Evolutionary conservation across 1,140 invertebrate genomes (phyloP).

Genomic region (Drosophila burlai): DNA sequence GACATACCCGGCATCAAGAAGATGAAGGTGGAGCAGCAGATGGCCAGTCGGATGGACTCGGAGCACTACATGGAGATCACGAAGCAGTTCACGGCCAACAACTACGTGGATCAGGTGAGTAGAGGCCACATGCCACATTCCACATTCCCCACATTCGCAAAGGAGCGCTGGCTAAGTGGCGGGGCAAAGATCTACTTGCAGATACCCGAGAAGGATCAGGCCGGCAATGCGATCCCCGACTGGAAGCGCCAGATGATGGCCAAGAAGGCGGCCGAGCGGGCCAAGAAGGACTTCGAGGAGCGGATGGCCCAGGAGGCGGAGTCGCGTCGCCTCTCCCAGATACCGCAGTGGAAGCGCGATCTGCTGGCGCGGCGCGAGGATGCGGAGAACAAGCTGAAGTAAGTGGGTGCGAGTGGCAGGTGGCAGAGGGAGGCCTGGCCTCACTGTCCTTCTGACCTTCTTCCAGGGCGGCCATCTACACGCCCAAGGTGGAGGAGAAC

Average conservation of each 20-base stretch:
- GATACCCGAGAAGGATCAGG: conserved; percentile 95
- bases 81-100: conserved; percentile 93
- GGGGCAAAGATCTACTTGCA: conserved; percentile 86
- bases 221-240: conserved; percentile 95
- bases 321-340: conserved; percentile 92
- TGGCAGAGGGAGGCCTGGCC: conserved; percentile 43
- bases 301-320: conserved; percentile 93
- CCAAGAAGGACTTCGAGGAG: conserved; percentile 95
- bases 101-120: conserved; percentile 94
- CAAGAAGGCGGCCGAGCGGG: conserved; percentile 95
- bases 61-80: conserved; percentile 93
- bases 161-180: conserved; percentile 33
- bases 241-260: conserved; percentile 98
- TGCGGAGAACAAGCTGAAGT: conserved; percentile 90
- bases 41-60: conserved; percentile 92
- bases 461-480: conserved; percentile 88
- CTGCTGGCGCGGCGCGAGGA: conserved; percentile 93
- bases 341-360: conserved; percentile 97
- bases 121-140: too few relatives aligned
- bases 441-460: conserved; percentile 49
- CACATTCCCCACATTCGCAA: not conserved
- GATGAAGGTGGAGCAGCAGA: conserved; percentile 94
- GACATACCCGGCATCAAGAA: conserved; percentile 96
- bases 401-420: conserved; percentile 51
- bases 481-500: conserved; percentile 88